Percentiles rank a stretch among this genome's conserved stretches.
phyloP scores from a whole-genome alignment of 2,888 invertebrate genomes.

The Tetanocera ferruginea region DNA sequence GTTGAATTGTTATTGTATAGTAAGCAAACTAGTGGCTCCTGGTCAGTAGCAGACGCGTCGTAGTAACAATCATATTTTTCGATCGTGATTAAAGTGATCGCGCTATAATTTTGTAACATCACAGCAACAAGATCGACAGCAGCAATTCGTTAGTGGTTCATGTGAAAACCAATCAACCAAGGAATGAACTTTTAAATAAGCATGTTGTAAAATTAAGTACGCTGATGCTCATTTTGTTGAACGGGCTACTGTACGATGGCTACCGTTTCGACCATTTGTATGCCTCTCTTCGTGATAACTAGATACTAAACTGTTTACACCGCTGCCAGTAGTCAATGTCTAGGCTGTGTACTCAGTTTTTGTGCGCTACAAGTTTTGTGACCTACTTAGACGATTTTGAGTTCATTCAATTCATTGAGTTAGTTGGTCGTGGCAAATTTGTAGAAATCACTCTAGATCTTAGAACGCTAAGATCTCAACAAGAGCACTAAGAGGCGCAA shows the following conservation, averaged over 20 bases:
- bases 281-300: background rate
- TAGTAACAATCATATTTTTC: constrained; percentile 58
- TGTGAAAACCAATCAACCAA: constrained; percentile 11
- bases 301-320: constrained; percentile 12
- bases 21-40: background rate
- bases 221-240: background rate
- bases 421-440: background rate
- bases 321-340: background rate
- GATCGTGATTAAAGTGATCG: constrained; percentile 70
- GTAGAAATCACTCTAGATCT: constrained; percentile 13
- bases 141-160: constrained; percentile 22
- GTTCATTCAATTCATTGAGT: background rate
- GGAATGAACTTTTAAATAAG: background rate
- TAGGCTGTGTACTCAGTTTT: background rate
- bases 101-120: constrained; percentile 67
- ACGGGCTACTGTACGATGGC: constrained; percentile 14
- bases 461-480: too few relatives aligned
- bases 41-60: constrained; percentile 22
- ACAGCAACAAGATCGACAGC: background rate
- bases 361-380: constrained; percentile 11
- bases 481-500: background rate
- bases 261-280: constrained; percentile 6
- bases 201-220: background rate
- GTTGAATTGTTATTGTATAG: background rate
- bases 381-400: constrained; percentile 20